These are phyloP conservation scores for Salvelinus namaycush DNA, from an alignment of 2,113 vertebrate genomes.

Conservation along the genomic window DNA sequence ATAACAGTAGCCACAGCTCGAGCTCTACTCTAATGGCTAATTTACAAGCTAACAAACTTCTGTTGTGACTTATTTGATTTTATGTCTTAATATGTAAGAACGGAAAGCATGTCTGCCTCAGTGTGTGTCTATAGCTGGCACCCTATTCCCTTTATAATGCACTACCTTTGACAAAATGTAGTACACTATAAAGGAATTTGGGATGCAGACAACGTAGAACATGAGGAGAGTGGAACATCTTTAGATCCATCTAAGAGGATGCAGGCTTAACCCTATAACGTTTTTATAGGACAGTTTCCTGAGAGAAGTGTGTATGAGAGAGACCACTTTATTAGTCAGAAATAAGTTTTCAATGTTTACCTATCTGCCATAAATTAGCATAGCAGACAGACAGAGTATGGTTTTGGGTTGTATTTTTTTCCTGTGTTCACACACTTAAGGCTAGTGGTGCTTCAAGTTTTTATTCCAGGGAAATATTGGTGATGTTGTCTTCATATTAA, in stretches of 20 bases:
- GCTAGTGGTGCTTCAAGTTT: conserved; percentile 61
- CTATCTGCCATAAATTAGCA: conserved; percentile 46
- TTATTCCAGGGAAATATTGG: conserved; percentile 56
- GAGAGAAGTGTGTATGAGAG: conserved; percentile 12
- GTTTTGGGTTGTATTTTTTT: conserved; percentile 60
- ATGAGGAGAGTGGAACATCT: neutral
- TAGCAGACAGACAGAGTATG: no score
- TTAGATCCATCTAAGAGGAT: conserved; percentile 24
- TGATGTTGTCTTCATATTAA: conserved; percentile 66
- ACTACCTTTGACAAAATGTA: no score
- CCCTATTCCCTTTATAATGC: no score
- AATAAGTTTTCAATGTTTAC: conserved; percentile 58
- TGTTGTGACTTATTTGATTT: conserved; percentile 9
- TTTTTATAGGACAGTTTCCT: conserved; percentile 9
- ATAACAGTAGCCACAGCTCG: neutral
- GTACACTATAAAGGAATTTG: no score
- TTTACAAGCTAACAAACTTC: conserved; percentile 35
- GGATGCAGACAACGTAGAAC: neutral
- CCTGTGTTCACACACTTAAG: conserved; percentile 53
- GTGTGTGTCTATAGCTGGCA: neutral
- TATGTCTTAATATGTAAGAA: conserved; percentile 18
- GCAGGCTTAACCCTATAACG: conserved; percentile 7
- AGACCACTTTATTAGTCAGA: conserved; percentile 56
- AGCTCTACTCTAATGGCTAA: conserved; percentile 10
- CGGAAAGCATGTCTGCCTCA: conserved; percentile 30